Conservation (phyloP, 2,888 invertebrate species). For the Enchytraeus crypticus region DNA sequence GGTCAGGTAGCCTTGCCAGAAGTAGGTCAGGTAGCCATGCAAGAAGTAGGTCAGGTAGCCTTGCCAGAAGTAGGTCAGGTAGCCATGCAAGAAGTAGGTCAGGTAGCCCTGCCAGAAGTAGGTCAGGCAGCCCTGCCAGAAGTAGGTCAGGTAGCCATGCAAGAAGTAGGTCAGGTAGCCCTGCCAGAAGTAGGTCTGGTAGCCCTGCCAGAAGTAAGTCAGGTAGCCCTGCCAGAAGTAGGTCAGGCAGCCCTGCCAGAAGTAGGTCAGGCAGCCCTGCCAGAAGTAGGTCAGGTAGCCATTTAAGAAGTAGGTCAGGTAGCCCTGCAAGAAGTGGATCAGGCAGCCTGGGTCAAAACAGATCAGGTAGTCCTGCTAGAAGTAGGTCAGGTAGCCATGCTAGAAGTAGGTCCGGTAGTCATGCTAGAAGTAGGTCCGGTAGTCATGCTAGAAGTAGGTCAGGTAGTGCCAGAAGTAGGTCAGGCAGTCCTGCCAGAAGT, state of each 20-base stretch:
- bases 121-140: neutral
- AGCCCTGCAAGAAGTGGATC: conserved; percentile 10
- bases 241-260: conserved; percentile 5
- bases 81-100: conserved; percentile 10
- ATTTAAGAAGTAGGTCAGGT: conserved; percentile 21
- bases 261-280: conserved; percentile 7
- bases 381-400: conserved; percentile 6
- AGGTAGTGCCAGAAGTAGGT: conserved; percentile 15
- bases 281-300: conserved; percentile 9
- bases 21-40: conserved; percentile 20
- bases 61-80: conserved; percentile 1
- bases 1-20: conserved; percentile 10
- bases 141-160: conserved; percentile 23
- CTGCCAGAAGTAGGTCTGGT: conserved; percentile 1
- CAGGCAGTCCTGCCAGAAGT: conserved; percentile 18
- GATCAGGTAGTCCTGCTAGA: conserved; percentile 2
- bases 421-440: neutral
- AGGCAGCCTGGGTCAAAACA: neutral
- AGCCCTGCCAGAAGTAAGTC: conserved; percentile 11
- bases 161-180: conserved; percentile 14
- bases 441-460: conserved; percentile 4
- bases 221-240: conserved; percentile 12
- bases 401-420: conserved; percentile 22
- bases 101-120: conserved; percentile 12
- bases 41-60: conserved; percentile 12